phyloP scores from a whole-genome alignment of 2,113 vertebrate species.

The Pagrus major region DNA sequence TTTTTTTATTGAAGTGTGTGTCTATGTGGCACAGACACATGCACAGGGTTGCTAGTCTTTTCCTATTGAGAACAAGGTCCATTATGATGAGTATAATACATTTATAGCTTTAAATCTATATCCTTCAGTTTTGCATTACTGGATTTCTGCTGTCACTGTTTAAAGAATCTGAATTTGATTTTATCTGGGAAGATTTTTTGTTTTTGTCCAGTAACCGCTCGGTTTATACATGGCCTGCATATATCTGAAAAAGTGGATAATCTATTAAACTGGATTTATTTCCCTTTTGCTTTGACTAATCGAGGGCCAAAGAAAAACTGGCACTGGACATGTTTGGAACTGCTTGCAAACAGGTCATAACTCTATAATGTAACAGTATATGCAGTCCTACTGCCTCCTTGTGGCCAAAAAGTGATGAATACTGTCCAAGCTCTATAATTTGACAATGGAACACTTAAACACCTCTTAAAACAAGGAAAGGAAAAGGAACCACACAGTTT shows the following conservation, averaged over 20 bases:
- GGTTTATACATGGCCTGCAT: slow-evolving; percentile 8
- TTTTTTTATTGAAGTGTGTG: neutral
- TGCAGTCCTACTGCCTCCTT: neutral
- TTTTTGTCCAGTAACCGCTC: slow-evolving; percentile 50
- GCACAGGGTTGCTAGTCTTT: neutral
- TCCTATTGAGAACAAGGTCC: slow-evolving; percentile 4
- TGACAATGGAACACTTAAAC: too few species aligned
- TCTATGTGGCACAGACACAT: neutral
- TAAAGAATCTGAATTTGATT: slow-evolving; percentile 41
- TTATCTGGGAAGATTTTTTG: slow-evolving; percentile 43
- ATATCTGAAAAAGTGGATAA: neutral
- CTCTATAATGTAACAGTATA: neutral
- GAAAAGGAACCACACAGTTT: too few species aligned
- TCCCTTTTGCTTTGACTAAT: neutral
- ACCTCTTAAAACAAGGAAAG: too few species aligned
- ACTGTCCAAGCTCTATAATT: too few species aligned
- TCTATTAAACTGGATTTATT: neutral
- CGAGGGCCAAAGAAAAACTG: neutral
- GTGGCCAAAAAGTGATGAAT: neutral
- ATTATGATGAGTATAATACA: neutral
- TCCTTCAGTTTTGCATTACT: slow-evolving; percentile 19
- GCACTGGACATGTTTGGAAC: neutral
- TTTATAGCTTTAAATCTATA: slow-evolving; percentile 30
- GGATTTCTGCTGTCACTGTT: neutral
- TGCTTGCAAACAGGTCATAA: neutral